Percentiles rank a stretch among this genome's conserved stretches.
Conservation (phyloP, 2,797 vertebrate genomes). For the Platyrinchus mystaceus region DNA sequence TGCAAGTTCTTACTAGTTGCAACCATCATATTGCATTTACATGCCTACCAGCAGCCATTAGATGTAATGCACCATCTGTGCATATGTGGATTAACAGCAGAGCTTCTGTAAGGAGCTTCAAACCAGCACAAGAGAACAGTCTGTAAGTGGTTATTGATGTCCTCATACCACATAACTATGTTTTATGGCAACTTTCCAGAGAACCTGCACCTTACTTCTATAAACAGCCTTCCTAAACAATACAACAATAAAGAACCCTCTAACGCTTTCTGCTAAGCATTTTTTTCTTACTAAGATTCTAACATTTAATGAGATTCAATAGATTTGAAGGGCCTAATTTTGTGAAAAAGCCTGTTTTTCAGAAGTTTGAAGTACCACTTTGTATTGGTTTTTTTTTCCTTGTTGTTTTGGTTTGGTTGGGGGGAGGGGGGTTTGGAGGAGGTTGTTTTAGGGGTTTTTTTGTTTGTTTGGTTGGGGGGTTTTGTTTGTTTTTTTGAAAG, state of each 20-base stretch:
- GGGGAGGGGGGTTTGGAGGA: too few relatives aligned
- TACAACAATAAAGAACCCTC: not conserved
- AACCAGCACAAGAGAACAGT: not conserved
- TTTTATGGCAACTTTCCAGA: not conserved
- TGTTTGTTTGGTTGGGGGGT: too few relatives aligned
- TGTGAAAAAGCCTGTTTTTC: not conserved
- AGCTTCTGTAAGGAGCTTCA: not conserved
- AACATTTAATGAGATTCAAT: not conserved
- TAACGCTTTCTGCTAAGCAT: not conserved
- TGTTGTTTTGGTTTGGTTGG: not conserved
- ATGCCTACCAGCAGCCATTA: not conserved
- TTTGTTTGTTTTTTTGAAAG: not conserved
- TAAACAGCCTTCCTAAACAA: not conserved
- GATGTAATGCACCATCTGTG: not conserved
- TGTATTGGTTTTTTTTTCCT: too few relatives aligned
- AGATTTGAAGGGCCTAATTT: not conserved
- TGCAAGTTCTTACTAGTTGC: not conserved
- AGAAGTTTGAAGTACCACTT: not conserved
- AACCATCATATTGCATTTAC: not conserved
- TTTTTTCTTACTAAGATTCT: not conserved
- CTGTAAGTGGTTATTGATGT: not conserved
- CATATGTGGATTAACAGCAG: not conserved
- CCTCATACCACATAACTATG: not conserved
- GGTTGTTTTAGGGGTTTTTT: not conserved
- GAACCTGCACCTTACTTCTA: not conserved